A percentile compares a stretch with the other conserved stretches of the same genome.
These are phyloP conservation scores for Drosophila tropicalis DNA, from an alignment of 1,140 invertebrate genomes.

Conservation along the genomic window DNA sequence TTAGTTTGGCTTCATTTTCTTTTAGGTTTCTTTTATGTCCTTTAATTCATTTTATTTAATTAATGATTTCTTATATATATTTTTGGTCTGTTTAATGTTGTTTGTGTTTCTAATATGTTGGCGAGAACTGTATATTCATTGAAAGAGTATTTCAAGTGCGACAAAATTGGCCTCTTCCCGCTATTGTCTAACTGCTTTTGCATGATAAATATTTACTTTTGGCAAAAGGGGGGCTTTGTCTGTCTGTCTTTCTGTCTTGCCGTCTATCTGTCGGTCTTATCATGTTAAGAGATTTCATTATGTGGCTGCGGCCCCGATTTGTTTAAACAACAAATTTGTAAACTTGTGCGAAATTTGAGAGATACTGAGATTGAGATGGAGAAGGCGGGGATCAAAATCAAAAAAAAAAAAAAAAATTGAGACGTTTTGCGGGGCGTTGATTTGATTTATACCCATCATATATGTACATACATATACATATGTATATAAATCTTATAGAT, in stretches of 20 bases:
- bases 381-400: constrained; percentile 4
- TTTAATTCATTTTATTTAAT: too few relatives aligned
- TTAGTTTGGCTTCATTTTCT: too few relatives aligned
- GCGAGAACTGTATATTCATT: too few relatives aligned
- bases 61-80: too few relatives aligned
- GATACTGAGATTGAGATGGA: not conserved
- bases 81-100: too few relatives aligned
- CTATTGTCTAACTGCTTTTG: not conserved
- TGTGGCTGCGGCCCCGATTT: not conserved
- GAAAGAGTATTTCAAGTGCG: not conserved
- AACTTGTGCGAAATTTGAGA: constrained; percentile 42
- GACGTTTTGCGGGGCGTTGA: constrained; percentile 43
- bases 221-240: too few relatives aligned
- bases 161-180: not conserved
- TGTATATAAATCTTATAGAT: not conserved
- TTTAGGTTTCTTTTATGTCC: too few relatives aligned
- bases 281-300: constrained; percentile 20
- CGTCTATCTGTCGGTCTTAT: constrained; percentile 37
- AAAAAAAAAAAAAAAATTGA: constrained; percentile 26
- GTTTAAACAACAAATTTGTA: constrained; percentile 31
- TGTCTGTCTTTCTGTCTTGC: too few relatives aligned
- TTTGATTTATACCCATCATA: constrained; percentile 44
- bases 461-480: not conserved
- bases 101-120: too few relatives aligned
- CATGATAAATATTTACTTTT: constrained; percentile 2